Percentiles rank a stretch among this genome's conserved stretches.
Conservation (phyloP, 2,113 vertebrate genomes). For the Lycaon pictus region DNA sequence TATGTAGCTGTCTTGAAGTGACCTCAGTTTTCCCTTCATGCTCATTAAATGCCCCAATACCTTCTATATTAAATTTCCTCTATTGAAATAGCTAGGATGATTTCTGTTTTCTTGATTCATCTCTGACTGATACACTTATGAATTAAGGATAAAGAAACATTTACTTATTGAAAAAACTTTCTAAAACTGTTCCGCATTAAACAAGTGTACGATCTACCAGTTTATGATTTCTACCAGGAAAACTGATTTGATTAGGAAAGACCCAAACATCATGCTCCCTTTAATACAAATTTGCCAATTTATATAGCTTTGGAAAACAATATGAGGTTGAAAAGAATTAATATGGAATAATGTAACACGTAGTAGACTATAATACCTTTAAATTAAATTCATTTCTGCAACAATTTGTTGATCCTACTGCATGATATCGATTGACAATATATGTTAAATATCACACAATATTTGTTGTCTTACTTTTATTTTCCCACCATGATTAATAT, state of each 20-base stretch:
- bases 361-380: background rate
- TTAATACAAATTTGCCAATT: background rate
- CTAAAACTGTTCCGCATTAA: background rate
- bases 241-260: background rate
- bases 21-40: background rate
- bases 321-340: background rate
- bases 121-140: background rate
- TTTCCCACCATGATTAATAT: background rate
- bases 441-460: background rate
- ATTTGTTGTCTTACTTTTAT: background rate
- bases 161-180: background rate
- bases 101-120: background rate
- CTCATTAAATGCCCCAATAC: background rate
- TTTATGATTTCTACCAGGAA: background rate
- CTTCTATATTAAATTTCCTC: background rate
- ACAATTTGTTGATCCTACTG: background rate
- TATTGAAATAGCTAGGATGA: background rate
- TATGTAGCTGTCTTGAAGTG: background rate
- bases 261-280: background rate
- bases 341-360: background rate
- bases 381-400: background rate
- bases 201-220: background rate
- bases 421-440: background rate
- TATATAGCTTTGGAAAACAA: background rate
- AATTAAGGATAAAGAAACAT: background rate